These are phyloP conservation scores for Yoshiicerus persimilis DNA, from an alignment of 1,140 invertebrate species.

Conservation along the genomic window DNA sequence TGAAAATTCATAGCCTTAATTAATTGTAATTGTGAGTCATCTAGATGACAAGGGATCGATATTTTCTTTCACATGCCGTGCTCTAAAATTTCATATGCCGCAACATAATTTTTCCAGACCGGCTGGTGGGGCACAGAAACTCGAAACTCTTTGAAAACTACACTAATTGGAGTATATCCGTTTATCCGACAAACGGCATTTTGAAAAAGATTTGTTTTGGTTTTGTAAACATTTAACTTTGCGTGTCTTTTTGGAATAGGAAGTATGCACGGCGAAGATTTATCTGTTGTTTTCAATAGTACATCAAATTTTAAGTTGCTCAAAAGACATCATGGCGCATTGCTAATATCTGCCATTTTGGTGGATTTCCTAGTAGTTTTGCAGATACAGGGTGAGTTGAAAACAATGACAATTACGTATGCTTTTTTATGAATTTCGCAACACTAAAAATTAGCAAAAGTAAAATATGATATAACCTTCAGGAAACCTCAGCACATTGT, in stretches of 20 bases:
- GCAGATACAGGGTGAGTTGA: conserved; percentile 8
- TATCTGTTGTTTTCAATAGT: neutral
- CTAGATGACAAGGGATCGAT: neutral
- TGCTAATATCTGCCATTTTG: neutral
- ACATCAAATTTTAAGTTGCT: neutral
- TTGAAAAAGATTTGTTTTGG: too few relatives aligned
- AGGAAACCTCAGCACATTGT: too few relatives aligned
- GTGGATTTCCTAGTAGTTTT: neutral
- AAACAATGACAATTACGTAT: neutral
- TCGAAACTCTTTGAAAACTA: neutral
- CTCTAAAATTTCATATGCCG: neutral
- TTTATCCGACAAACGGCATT: neutral
- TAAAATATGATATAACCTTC: too few relatives aligned
- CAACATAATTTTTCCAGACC: neutral
- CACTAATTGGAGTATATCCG: neutral
- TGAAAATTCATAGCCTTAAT: too few relatives aligned
- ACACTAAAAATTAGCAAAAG: too few relatives aligned
- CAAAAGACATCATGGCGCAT: neutral
- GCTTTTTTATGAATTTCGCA: too few relatives aligned
- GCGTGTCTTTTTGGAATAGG: too few relatives aligned
- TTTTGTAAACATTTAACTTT: too few relatives aligned
- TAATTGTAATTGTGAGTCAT: too few relatives aligned
- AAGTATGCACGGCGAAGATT: neutral
- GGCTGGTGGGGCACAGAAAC: neutral
- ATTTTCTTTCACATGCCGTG: neutral